Evolutionary conservation across 2,888 invertebrate genomes (phyloP), one percentile per base, ranked within the genome.

Genomic region (Cephonodes hylas): DNA sequence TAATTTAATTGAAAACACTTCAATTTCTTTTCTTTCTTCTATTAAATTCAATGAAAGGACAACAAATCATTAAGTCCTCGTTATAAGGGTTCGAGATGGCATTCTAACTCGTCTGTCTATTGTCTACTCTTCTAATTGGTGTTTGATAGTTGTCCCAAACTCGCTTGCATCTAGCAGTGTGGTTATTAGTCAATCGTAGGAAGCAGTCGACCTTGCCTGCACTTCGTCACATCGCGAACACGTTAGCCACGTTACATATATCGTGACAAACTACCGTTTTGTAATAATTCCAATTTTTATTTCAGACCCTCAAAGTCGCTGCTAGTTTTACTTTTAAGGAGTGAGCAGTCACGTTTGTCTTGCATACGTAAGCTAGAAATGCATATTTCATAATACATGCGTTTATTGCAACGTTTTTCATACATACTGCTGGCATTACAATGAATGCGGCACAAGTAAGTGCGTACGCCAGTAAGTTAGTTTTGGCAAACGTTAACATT

Each of bases 161-260:
- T 53, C 27, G 48, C 48, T 42, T 53, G 60, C 48, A 23, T 42
- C 42, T 42, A 25, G 7, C 38, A 53, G 64, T 66, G 64, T 66
- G 68, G 68, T 69, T 68, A 71, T 71, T 71, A 57, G 63, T 62
- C 20, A 18, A 64, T 74, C 80, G 89, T 88, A 86, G 88, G 88
- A 85, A 83, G 88, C 72, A 66, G 83, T 78, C 72, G 86, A 76
- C 89, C 89, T 89, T 85, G 86, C 76, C 65, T 65, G 63, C 68
- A 69, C 68, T 70, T 69, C 68, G 71, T 38, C 34, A 61, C 57
- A 38, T 66, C 66, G 59, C 48, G 58, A 58, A 61, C 48, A 69
- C 67, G 66, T 63, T 61, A 58, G 62, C 65, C 66, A 63, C 68
- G 72, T 65, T 66, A 70, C 66, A 68, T 68, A 42, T 53, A 25